Conservation (phyloP, 2,113 vertebrate species). For the Lasiurus borealis region DNA sequence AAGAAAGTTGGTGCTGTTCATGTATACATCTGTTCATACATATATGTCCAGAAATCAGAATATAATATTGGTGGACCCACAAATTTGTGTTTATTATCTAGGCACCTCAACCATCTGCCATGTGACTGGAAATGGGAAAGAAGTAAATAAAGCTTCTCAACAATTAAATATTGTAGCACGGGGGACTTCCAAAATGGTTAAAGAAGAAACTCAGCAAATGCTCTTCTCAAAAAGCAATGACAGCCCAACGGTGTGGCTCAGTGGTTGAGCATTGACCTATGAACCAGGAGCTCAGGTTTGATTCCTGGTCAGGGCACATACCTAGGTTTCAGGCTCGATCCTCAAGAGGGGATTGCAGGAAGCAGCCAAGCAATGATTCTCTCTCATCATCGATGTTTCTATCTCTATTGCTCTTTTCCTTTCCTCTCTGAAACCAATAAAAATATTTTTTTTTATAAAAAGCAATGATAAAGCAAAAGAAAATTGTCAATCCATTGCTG, state of each 20-base stretch:
- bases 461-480: neutral
- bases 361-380: too few relatives aligned
- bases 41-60: slow-evolving; percentile 28
- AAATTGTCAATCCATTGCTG: neutral
- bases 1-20: neutral
- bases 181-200: neutral
- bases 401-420: too few relatives aligned
- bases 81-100: neutral
- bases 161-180: neutral
- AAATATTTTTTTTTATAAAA: neutral
- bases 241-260: too few relatives aligned
- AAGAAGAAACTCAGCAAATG: neutral
- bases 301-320: too few relatives aligned
- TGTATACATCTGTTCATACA: neutral
- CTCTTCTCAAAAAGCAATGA: neutral
- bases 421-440: too few relatives aligned
- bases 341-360: too few relatives aligned
- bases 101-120: neutral
- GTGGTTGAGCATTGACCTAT: too few relatives aligned
- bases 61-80: neutral
- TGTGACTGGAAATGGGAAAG: neutral
- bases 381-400: too few relatives aligned
- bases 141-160: neutral
- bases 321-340: too few relatives aligned
- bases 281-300: too few relatives aligned